Conservation (phyloP, 2,888 invertebrate species). For the Trachelus stipa region DNA sequence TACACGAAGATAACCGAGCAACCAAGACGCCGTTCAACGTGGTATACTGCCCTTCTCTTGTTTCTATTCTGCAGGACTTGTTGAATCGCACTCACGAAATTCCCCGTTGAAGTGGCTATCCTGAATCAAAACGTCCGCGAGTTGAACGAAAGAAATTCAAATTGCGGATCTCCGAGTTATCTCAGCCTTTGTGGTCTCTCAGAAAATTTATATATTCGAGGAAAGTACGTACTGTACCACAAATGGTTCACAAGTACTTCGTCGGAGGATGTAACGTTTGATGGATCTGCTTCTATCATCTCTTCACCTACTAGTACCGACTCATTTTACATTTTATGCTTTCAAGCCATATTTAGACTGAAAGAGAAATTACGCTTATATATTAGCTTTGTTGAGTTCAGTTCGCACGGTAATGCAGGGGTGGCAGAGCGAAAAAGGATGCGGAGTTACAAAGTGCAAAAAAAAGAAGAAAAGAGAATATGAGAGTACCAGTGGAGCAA, state of each 20-base stretch:
- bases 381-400: conserved; percentile 38
- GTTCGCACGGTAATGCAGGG: background rate
- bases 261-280: background rate
- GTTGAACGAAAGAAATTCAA: background rate
- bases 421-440: background rate
- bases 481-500: background rate
- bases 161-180: background rate
- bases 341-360: background rate
- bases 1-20: background rate
- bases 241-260: background rate
- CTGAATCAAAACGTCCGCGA: background rate
- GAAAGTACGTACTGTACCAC: background rate
- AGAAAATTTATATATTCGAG: background rate
- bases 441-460: background rate
- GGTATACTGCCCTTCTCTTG: background rate
- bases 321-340: background rate
- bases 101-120: background rate
- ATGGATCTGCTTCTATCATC: background rate
- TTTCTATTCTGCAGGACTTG: background rate
- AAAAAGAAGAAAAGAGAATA: conserved; percentile 6
- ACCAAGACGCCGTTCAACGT: background rate
- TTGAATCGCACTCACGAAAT: background rate
- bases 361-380: conserved; percentile 32
- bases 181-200: background rate
- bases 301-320: background rate